These are phyloP conservation scores for Centropus unirufus DNA, from an alignment of 2,113 vertebrate genomes.

Conservation along the genomic window DNA sequence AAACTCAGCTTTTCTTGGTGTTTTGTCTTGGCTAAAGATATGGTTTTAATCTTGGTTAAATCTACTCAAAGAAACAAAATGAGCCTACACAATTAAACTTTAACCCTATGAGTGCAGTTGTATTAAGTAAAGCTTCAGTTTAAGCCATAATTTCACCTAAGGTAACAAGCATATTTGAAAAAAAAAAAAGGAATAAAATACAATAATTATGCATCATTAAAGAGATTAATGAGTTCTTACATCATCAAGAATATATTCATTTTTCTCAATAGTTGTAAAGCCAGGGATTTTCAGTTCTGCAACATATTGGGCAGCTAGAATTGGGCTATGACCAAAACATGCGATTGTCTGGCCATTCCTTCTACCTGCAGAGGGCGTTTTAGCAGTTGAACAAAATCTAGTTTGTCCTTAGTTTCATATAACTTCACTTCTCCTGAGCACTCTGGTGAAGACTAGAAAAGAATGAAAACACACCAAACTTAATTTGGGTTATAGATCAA, in stretches of 20 bases:
- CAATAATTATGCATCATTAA: not conserved
- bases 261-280: not conserved
- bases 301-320: not conserved
- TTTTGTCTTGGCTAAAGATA: not conserved
- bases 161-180: not conserved
- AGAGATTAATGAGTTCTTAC: not conserved
- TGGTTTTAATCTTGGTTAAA: not conserved
- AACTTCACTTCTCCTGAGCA: not conserved
- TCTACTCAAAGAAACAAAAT: not conserved
- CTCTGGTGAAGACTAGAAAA: not conserved
- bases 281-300: not conserved
- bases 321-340: not conserved
- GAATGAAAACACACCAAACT: fast-evolving
- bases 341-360: fast-evolving
- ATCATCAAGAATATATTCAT: not conserved
- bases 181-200: not conserved
- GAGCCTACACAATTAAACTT: not conserved
- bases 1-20: not conserved
- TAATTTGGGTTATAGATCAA: not conserved
- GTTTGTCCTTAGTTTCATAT: not conserved
- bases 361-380: not conserved
- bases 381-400: not conserved
- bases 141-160: not conserved
- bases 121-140: not conserved
- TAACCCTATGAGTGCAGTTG: not conserved